Percentiles rank a stretch among this genome's conserved stretches.
phyloP scores from a whole-genome alignment of 2,113 vertebrate species.

The Pyxicephalus adspersus region DNA sequence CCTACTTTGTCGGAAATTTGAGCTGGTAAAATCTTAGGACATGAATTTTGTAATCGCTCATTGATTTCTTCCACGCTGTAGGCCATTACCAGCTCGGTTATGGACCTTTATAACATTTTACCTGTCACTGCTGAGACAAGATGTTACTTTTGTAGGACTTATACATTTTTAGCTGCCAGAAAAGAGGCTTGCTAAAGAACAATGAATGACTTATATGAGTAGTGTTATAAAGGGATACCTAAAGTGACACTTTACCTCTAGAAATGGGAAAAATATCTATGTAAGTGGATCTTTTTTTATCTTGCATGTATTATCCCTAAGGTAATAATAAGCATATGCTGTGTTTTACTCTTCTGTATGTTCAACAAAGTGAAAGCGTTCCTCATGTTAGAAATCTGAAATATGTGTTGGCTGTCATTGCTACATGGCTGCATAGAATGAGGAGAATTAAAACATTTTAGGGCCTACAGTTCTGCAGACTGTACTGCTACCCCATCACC shows the following conservation, averaged over 20 bases:
- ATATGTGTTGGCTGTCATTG: too few relatives aligned
- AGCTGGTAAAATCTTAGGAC: slow-evolving; percentile 24
- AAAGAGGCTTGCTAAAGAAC: background rate
- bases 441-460: too few relatives aligned
- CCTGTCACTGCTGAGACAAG: slow-evolving; percentile 22
- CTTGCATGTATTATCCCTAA: background rate
- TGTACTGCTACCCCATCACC: too few relatives aligned
- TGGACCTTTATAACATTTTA: slow-evolving; percentile 38
- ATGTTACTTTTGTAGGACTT: slow-evolving; percentile 35
- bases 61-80: slow-evolving; percentile 17
- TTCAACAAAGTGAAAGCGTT: background rate
- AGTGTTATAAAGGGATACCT: background rate
- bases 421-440: too few relatives aligned
- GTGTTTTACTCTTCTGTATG: background rate
- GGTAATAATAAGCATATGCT: background rate
- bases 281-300: background rate
- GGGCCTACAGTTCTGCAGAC: too few relatives aligned
- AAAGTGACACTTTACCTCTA: background rate
- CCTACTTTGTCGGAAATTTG: background rate
- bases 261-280: background rate
- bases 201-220: background rate
- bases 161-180: background rate
- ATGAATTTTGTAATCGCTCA: slow-evolving; percentile 27
- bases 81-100: slow-evolving; percentile 21
- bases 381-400: too few relatives aligned